These are phyloP conservation scores for Aporophyla nigra DNA, from an alignment of 2,888 invertebrate genomes.

Conservation along the genomic window DNA sequence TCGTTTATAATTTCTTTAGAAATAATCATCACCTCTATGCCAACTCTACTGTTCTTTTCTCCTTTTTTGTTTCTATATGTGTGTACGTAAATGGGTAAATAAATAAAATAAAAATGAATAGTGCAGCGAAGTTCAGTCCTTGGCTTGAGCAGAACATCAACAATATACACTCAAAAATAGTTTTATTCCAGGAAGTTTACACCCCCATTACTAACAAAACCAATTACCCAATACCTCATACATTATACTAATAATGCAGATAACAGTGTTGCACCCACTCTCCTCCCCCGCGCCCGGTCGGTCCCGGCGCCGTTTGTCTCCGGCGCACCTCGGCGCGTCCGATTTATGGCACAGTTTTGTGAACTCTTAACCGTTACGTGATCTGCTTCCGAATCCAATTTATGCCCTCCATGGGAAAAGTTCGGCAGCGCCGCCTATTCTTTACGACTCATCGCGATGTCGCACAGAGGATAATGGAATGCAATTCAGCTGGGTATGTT, in stretches of 20 bases:
- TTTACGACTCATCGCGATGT: conserved; percentile 87
- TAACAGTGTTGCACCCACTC: conserved; percentile 62
- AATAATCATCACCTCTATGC: too few species aligned
- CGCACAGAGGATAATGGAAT: conserved; percentile 74
- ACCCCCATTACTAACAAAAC: conserved; percentile 16
- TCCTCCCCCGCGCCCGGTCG: conserved; percentile 60
- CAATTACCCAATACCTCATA: conserved; percentile 58
- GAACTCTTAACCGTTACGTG: conserved; percentile 91
- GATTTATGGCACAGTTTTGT: conserved; percentile 91
- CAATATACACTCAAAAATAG: neutral
- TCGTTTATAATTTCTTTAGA: too few species aligned
- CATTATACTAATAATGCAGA: conserved; percentile 66
- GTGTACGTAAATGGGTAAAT: too few species aligned
- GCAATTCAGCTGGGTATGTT: conserved; percentile 66
- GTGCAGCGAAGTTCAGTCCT: neutral
- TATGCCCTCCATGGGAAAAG: conserved; percentile 89
- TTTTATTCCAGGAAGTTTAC: conserved; percentile 1
- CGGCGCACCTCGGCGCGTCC: conserved; percentile 90
- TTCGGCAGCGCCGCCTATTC: conserved; percentile 86
- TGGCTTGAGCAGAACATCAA: neutral
- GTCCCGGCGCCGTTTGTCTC: conserved; percentile 89
- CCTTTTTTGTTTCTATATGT: too few species aligned
- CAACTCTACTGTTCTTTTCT: too few species aligned
- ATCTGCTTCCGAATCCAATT: conserved; percentile 91
- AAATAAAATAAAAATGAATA: neutral